Evolutionary conservation across 2,888 invertebrate genomes (phyloP), one percentile per base, ranked within the genome.

Genomic region (Altica lythri): DNA sequence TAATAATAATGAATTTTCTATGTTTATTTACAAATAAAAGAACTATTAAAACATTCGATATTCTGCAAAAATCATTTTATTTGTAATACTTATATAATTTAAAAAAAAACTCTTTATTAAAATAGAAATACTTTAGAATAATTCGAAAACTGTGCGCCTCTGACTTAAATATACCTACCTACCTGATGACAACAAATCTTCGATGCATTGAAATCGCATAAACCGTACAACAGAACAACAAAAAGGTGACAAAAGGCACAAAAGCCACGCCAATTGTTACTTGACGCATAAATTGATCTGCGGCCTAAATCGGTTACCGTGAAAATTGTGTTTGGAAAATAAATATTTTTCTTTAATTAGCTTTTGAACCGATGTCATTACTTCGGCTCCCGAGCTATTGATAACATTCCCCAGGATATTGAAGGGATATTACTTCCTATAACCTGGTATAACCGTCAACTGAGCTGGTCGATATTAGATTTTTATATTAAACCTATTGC

Each of bases 291-390:
- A 65, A 68, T 57, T 52, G 56, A 29, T 32, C 25, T 45, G 18
- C 35, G 45, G 51, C 49, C 38, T 29, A 34, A 30, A 61, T 62
- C 62, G 62, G 60, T 59, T 53, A 53, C 42, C 35, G 56, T 56
- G 60, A 61, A 70, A 68, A 68, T 66, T 67, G 56, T 69, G 64
- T 67, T 69, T 69, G 55, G 63, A 71, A 68, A 68, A 67, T 68
- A 70, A 70, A 72, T 72, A 70, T 72, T 72, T 68, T 72, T 69
- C 68, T 72, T 72, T 70, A 70, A 72, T 72, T 69, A 70, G 59
- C 52, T 58, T 56, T 52, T 18, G 51, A 51, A 53, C 53, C 48
- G 51, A 42, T 48, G 45, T 60, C 59, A 62, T 62, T 62, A 60
- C 55, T 48, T 22, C 17, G 44, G 55, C 45, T 55, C 46, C 38